These are phyloP conservation scores for Temnothorax unifasciatus DNA, from an alignment of 2,888 invertebrate species.

Conservation along the genomic window DNA sequence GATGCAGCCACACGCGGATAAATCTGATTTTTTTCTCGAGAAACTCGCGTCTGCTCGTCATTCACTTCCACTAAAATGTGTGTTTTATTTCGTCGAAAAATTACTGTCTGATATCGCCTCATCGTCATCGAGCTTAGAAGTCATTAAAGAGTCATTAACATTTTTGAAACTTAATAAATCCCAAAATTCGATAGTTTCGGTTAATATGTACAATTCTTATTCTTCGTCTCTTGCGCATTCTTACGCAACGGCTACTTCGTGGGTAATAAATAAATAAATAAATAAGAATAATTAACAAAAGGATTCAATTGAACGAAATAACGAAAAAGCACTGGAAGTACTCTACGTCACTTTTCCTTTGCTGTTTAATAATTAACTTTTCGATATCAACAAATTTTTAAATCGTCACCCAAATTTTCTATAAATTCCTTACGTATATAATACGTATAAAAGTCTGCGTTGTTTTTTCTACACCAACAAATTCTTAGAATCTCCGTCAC, in stretches of 20 bases:
- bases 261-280: background rate
- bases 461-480: background rate
- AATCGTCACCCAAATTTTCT: background rate
- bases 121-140: background rate
- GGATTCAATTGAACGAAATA: background rate
- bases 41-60: background rate
- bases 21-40: background rate
- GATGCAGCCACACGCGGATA: background rate
- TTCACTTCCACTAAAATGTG: background rate
- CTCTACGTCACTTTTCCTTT: background rate
- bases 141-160: background rate
- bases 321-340: background rate
- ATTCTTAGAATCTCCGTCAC: background rate
- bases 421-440: background rate
- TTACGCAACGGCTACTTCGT: background rate
- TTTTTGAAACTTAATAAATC: background rate
- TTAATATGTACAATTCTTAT: background rate
- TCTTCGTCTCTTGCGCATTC: constrained; percentile 1
- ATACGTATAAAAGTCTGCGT: background rate
- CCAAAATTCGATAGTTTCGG: background rate
- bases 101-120: background rate
- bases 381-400: background rate
- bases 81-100: background rate
- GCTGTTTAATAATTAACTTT: background rate
- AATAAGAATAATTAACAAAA: background rate